Conservation (phyloP, 2,797 vertebrate genomes). For the Semotilus atromaculatus region DNA sequence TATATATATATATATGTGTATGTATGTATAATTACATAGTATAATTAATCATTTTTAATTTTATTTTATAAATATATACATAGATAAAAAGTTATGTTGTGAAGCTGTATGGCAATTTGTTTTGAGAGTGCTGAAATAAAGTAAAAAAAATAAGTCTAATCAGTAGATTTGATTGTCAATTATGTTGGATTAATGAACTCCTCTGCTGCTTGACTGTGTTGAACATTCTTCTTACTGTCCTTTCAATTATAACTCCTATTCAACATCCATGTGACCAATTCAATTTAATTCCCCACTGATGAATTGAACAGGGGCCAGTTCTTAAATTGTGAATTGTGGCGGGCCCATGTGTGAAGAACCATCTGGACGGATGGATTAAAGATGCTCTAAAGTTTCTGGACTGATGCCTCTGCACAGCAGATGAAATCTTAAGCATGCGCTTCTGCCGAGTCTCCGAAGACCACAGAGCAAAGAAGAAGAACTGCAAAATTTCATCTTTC, state of each 20-base stretch:
- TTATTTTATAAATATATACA: too few species aligned
- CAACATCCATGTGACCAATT: neutral
- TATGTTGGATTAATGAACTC: neutral
- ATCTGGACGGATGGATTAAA: slow-evolving; percentile 41
- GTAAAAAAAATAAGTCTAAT: neutral
- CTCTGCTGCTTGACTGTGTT: neutral
- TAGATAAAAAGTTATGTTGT: too few species aligned
- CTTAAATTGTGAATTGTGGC: slow-evolving; percentile 8
- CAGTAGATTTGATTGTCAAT: neutral
- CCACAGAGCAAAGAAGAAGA: slow-evolving; percentile 21
- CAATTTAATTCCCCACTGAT: neutral
- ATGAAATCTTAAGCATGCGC: slow-evolving; percentile 27
- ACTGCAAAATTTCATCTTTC: slow-evolving; percentile 21
- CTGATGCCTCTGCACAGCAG: slow-evolving; percentile 21
- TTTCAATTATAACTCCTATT: neutral
- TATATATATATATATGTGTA: too few species aligned
- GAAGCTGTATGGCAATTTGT: too few species aligned
- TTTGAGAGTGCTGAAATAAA: neutral
- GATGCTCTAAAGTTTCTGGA: slow-evolving; percentile 20
- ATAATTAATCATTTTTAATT: too few species aligned
- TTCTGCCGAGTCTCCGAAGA: slow-evolving; percentile 10
- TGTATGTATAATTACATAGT: too few species aligned
- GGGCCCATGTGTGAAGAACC: neutral
- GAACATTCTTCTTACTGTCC: neutral
- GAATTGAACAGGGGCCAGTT: neutral